Evolutionary conservation across 2,888 invertebrate species (phyloP).

Genomic region (Coleophora deauratella): DNA sequence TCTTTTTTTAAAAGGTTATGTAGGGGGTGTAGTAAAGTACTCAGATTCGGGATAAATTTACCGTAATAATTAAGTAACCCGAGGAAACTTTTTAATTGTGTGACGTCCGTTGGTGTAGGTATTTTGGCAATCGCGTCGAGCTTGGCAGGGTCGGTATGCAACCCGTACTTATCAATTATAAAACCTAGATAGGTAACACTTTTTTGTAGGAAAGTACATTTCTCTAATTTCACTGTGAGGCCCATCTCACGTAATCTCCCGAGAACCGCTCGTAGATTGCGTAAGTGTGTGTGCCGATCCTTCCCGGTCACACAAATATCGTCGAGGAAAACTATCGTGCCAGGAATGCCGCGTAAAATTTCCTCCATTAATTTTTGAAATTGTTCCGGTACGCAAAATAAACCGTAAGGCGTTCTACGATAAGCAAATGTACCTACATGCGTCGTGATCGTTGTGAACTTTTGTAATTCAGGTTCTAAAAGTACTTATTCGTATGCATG

Average conservation of each 20-base stretch:
- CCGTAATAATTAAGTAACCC: constrained; percentile 17
- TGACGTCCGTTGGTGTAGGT: constrained; percentile 11
- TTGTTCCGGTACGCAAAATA: constrained; percentile 16
- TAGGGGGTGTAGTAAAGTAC: constrained; percentile 12
- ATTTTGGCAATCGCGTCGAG: constrained; percentile 11
- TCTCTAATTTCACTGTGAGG: constrained; percentile 8
- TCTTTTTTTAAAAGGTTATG: constrained; percentile 13
- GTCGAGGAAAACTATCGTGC: constrained; percentile 13
- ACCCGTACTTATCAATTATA: constrained; percentile 13
- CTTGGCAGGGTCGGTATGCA: constrained; percentile 9
- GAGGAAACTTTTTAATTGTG: constrained; percentile 15
- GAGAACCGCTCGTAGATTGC: constrained; percentile 8
- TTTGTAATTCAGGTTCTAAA: constrained; percentile 12
- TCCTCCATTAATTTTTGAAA: not conserved
- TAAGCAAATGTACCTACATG: constrained; percentile 14
- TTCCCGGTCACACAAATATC: constrained; percentile 14
- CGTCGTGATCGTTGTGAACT: constrained; percentile 13
- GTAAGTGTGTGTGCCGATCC: constrained; percentile 1
- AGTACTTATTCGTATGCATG: constrained; percentile 20
- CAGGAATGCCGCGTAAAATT: constrained; percentile 11
- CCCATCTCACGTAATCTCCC: constrained; percentile 11
- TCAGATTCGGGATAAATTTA: constrained; percentile 16
- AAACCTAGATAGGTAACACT: constrained; percentile 15
- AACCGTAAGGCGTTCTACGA: constrained; percentile 13
- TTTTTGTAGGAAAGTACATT: constrained; percentile 1